Conservation (phyloP, 2,888 invertebrate species). For the Aporophyla lueneburgensis region DNA sequence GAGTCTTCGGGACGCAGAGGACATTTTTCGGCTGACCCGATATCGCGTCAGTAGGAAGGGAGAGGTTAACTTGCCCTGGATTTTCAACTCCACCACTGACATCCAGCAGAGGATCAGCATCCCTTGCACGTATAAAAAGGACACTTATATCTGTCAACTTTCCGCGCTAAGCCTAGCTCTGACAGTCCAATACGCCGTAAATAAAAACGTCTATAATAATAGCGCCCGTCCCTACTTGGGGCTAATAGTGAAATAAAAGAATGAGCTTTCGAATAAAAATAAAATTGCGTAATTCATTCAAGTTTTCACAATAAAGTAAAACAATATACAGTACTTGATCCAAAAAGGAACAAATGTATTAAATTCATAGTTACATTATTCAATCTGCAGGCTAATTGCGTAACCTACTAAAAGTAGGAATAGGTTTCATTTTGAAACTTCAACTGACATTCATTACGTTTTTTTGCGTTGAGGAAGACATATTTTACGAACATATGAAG, state of each 20-base stretch:
- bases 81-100: too few species aligned
- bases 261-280: slow-evolving; percentile 18
- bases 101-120: neutral
- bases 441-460: too few species aligned
- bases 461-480: too few species aligned
- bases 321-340: slow-evolving; percentile 15
- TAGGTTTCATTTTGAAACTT: too few species aligned
- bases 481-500: too few species aligned
- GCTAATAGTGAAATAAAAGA: neutral
- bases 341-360: slow-evolving; percentile 24
- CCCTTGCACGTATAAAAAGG: neutral
- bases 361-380: slow-evolving; percentile 12
- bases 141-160: neutral
- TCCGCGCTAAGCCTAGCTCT: neutral
- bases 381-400: neutral
- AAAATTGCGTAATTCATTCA: neutral
- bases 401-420: too few species aligned
- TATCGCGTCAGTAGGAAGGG: too few species aligned
- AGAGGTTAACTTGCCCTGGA: neutral
- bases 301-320: slow-evolving; percentile 9
- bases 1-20: too few species aligned
- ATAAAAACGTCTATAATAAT: neutral
- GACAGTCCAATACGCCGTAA: neutral
- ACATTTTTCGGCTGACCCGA: too few species aligned
- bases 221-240: neutral